Evolutionary conservation across 1,140 invertebrate genomes (phyloP).

Genomic region (Pollicipes pollicipes): DNA sequence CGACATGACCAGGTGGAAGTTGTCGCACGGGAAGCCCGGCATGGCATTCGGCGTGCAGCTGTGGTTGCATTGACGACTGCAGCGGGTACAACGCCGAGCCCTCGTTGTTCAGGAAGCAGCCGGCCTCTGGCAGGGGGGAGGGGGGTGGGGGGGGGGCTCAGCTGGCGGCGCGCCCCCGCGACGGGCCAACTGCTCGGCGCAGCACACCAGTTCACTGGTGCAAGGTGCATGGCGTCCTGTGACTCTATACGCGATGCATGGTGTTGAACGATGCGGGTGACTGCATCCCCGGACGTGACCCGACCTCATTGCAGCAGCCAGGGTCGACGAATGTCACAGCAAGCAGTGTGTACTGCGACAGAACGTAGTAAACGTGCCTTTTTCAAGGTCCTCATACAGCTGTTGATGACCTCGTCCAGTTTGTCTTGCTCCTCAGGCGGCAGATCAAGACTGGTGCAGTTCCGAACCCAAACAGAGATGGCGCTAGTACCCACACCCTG

Average conservation of each 20-base stretch:
- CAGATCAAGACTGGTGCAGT: conserved; percentile 46
- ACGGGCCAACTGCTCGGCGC: too few relatives aligned
- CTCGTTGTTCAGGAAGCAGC: conserved; percentile 78
- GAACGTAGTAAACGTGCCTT: conserved; percentile 35
- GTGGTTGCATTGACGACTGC: conserved; percentile 79
- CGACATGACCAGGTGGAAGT: conserved; percentile 54
- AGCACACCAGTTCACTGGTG: too few relatives aligned
- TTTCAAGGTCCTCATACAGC: conserved; percentile 63
- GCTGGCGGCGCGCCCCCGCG: too few relatives aligned
- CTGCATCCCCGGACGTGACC: too few relatives aligned
- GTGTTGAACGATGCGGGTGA: too few relatives aligned
- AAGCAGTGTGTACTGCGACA: too few relatives aligned
- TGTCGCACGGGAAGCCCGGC: conserved; percentile 65
- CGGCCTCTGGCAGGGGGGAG: conserved; percentile 61
- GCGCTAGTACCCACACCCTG: conserved; percentile 86
- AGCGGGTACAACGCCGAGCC: conserved; percentile 70
- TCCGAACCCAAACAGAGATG: conserved; percentile 65
- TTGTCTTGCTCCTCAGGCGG: conserved; percentile 42
- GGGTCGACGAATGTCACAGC: too few relatives aligned
- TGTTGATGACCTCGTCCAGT: conserved; percentile 57
- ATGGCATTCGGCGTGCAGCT: conserved; percentile 78
- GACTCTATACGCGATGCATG: too few relatives aligned
- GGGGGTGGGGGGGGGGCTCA: too few relatives aligned
- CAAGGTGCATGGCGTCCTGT: too few relatives aligned
- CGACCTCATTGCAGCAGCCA: too few relatives aligned